Evolutionary conservation across 2,888 invertebrate genomes (phyloP).

Genomic region (Platynereis dumerilii): DNA sequence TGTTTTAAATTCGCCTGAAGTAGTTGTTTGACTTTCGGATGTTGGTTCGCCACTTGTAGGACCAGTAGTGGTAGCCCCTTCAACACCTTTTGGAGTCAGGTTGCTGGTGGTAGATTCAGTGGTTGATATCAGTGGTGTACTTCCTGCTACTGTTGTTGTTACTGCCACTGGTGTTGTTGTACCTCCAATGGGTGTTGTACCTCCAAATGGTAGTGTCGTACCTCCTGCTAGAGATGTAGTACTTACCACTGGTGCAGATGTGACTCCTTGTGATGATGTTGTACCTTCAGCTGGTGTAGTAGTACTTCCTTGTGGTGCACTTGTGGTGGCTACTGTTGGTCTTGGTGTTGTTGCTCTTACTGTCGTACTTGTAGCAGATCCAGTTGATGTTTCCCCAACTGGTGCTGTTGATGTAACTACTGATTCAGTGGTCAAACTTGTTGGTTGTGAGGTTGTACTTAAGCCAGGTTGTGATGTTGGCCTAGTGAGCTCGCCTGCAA

Average conservation of each 20-base stretch:
- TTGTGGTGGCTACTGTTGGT: background rate
- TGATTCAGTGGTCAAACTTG: background rate
- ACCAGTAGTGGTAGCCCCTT: no score
- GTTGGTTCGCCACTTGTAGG: no score
- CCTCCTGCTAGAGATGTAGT: background rate
- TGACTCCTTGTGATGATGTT: background rate
- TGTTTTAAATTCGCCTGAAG: no score
- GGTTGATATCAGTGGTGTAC: no score
- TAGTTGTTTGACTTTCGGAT: no score
- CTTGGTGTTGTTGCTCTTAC: background rate
- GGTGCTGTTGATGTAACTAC: background rate
- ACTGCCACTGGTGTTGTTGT: background rate
- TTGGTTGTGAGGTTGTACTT: background rate
- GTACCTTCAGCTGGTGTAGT: background rate
- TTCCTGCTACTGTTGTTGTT: background rate
- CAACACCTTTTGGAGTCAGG: no score
- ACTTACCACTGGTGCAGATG: background rate
- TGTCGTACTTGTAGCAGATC: background rate
- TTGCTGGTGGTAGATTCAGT: no score
- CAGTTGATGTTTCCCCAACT: background rate
- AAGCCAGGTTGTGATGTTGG: no score
- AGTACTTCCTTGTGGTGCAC: background rate
- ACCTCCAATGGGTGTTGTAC: no score
- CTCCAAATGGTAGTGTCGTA: background rate
- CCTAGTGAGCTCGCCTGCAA: no score